Conservation (phyloP, 2,113 vertebrate species). For the Semnornis frantzii region DNA sequence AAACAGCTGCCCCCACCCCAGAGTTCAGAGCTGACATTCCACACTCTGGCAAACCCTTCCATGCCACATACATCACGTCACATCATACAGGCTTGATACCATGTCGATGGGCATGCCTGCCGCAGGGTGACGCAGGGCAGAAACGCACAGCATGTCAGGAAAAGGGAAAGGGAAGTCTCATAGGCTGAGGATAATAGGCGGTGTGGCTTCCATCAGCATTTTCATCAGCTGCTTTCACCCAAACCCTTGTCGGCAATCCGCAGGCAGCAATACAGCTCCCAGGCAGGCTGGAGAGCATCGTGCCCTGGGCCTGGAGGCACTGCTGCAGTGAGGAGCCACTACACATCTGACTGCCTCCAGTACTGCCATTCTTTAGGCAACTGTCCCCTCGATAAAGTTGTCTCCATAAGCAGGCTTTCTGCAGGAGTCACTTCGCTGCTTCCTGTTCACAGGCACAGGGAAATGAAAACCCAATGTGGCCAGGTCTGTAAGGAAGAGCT, state of each 20-base stretch:
- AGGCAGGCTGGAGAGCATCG: neutral
- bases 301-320: neutral
- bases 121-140: neutral
- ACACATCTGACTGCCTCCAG: conserved; percentile 3
- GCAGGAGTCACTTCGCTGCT: neutral
- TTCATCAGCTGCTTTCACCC: conserved; percentile 32
- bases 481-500: neutral
- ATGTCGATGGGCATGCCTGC: neutral
- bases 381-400: neutral
- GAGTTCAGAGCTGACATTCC: neutral
- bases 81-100: neutral
- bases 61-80: neutral
- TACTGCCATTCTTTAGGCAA: conserved; percentile 4
- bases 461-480: conserved; percentile 39
- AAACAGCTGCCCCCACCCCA: neutral
- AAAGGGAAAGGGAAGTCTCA: neutral
- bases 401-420: neutral
- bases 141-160: neutral
- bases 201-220: neutral
- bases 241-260: neutral
- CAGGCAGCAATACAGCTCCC: neutral
- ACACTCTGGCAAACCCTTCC: neutral
- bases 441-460: neutral
- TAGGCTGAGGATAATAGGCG: neutral
- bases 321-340: conserved; percentile 26